Evolutionary conservation across 2,797 vertebrate genomes (phyloP), one percentile per base, ranked within the genome.

Genomic region (Mormyrops boulengeri): DNA sequence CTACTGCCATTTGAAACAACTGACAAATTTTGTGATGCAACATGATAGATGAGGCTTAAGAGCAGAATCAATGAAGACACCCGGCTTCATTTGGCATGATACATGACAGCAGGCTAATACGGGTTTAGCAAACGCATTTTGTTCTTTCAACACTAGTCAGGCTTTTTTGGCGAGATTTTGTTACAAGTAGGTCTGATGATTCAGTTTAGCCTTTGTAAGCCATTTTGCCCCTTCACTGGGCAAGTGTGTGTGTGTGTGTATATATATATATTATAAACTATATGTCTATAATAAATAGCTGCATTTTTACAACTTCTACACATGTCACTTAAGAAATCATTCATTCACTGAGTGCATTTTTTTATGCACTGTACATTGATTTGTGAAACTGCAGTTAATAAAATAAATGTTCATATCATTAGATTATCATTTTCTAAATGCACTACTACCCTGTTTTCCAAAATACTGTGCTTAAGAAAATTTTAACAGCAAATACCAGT

Each of bases 151-250:
- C 53, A 55, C 52, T 17, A 57, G 52, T 38, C 50, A 87, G 85
- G 34, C 85, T 38, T 57, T 38, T 55, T 87, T 87, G 50, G 53
- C 17, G 52, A 55, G 34, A 55, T 57, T 86, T 87, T 57, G 12
- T 55, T 87, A 55, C 85, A 87, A 26, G 22, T 85, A 47, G 47
- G 82, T 85, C 82, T 30, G 49, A 85, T 85, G 47, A 85, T 17
- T 52, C 49, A 52, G n/a, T 49, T 49, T 85, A 26, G 47, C 44
- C 82, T 50, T 52, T 85, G 47, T 85, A 85, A 49, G n/a, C 82
- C 49, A 30, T 52, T 8, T 85, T 52, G 7, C 44, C 82, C 30
- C 26, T 38, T 55, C 30, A 30, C 34, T 52, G 6, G 30, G 52
- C 52, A 38, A 38, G 49, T 41, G 11, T 26, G n/a, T 87, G 17